Conservation (phyloP, 2,113 vertebrate genomes). For the Myrmophylax atrothorax region DNA sequence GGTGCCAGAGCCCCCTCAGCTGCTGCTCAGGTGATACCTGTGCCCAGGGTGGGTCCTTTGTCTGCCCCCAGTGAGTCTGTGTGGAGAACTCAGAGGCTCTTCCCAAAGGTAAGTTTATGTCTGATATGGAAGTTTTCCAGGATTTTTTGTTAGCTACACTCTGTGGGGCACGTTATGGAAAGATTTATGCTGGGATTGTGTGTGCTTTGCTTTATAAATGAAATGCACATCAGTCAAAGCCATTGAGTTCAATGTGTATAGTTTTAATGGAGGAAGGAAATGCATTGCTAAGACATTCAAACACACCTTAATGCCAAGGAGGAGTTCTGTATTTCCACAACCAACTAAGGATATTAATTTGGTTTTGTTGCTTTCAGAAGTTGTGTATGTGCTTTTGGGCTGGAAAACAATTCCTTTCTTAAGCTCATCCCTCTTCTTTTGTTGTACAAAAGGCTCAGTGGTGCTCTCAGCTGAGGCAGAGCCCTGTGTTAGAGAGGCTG, state of each 20-base stretch:
- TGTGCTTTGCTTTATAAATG: not conserved
- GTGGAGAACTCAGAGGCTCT: not conserved
- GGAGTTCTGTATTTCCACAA: not conserved
- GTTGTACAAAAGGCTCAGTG: not conserved
- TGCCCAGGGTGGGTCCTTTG: not conserved
- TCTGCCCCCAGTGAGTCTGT: accelerated
- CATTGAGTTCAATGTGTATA: not conserved
- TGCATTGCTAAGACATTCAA: not conserved
- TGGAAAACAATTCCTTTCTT: not conserved
- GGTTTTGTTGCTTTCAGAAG: not conserved
- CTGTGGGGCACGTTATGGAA: accelerated
- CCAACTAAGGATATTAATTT: not conserved
- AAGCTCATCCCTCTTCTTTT: not conserved
- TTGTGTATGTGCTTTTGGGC: not conserved
- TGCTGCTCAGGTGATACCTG: not conserved
- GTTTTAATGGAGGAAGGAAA: not conserved
- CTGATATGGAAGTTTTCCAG: accelerated
- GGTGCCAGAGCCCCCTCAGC: not conserved
- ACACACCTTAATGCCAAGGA: not conserved
- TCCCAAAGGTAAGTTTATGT: not conserved
- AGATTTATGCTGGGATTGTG: not conserved
- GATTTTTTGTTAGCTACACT: not conserved
- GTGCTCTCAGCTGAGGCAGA: not conserved
- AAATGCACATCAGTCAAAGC: not conserved
- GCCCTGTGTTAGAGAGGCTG: accelerated